Conservation (phyloP, 2,888 invertebrate genomes). For the Exocentrus adspersus region DNA sequence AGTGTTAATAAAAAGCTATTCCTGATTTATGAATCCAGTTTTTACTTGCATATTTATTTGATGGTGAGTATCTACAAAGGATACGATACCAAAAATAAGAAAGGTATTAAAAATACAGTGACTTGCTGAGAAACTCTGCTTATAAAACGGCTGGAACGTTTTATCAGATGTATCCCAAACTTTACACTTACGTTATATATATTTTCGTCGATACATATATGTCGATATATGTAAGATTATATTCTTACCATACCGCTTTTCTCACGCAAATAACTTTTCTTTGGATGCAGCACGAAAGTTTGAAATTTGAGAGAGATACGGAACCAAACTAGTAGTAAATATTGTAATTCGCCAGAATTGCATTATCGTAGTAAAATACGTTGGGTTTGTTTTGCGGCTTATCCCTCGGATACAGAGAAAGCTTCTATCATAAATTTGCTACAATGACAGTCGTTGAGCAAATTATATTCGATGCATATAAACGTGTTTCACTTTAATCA, state of each 20-base stretch:
- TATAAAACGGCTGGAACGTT: background rate
- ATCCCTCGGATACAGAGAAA: slow-evolving; percentile 20
- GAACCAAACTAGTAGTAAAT: slow-evolving; percentile 30
- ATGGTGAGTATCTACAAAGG: too few relatives aligned
- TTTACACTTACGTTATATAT: background rate
- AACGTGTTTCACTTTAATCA: slow-evolving; percentile 4
- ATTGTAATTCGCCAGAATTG: slow-evolving; percentile 30
- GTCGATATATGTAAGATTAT: background rate
- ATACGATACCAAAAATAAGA: too few relatives aligned
- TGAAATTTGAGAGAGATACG: slow-evolving; percentile 15
- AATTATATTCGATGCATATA: slow-evolving; percentile 4
- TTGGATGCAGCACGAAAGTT: slow-evolving; percentile 9
- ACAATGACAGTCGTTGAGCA: slow-evolving; percentile 11
- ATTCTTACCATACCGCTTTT: background rate
- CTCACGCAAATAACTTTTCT: slow-evolving; percentile 12
- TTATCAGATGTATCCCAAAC: background rate
- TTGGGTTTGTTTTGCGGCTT: slow-evolving; percentile 22
- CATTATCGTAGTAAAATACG: slow-evolving; percentile 29
- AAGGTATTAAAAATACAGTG: too few relatives aligned
- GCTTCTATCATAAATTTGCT: slow-evolving; percentile 22
- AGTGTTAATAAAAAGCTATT: too few relatives aligned
- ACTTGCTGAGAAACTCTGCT: too few relatives aligned
- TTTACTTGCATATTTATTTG: too few relatives aligned
- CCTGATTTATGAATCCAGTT: too few relatives aligned
- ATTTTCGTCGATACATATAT: background rate